Conservation (phyloP, 1,140 invertebrate genomes). For the Contarinia nasturtii region DNA sequence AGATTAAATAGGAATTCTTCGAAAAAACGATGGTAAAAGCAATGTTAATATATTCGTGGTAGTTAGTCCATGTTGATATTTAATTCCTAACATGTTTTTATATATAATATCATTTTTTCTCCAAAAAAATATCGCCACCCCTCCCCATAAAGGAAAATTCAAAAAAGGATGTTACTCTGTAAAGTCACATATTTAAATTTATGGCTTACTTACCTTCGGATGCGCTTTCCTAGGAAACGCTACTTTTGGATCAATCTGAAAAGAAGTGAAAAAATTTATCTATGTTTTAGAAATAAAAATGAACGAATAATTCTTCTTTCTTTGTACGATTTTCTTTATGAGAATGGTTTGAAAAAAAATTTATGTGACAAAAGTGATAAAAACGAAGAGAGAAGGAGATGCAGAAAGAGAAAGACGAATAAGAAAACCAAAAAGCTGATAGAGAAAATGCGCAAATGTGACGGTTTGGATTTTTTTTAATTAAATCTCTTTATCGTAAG, state of each 20-base stretch:
- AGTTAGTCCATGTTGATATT: too few species aligned
- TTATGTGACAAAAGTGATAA: not conserved
- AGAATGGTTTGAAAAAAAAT: not conserved
- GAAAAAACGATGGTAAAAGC: too few species aligned
- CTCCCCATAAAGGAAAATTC: too few species aligned
- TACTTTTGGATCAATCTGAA: conserved; percentile 99
- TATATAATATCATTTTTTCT: not conserved
- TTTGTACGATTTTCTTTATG: not conserved
- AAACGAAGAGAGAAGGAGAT: not conserved
- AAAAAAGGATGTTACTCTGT: too few species aligned
- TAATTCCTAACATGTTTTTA: not conserved
- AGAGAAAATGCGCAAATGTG: too few species aligned
- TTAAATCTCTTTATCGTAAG: too few species aligned
- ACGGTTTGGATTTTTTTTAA: too few species aligned
- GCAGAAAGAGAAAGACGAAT: not conserved
- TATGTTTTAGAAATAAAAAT: not conserved
- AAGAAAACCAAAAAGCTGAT: not conserved
- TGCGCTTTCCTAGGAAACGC: conserved; percentile 97
- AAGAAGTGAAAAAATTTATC: conserved; percentile 22
- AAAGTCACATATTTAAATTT: conserved; percentile 1
- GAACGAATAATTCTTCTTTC: not conserved
- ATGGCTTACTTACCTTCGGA: conserved; percentile 69
- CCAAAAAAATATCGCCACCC: too few species aligned
- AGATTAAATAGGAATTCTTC: too few species aligned
- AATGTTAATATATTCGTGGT: too few species aligned